These are phyloP conservation scores for Prietella phreatophila DNA, from an alignment of 2,113 vertebrate species.

Conservation along the genomic window DNA sequence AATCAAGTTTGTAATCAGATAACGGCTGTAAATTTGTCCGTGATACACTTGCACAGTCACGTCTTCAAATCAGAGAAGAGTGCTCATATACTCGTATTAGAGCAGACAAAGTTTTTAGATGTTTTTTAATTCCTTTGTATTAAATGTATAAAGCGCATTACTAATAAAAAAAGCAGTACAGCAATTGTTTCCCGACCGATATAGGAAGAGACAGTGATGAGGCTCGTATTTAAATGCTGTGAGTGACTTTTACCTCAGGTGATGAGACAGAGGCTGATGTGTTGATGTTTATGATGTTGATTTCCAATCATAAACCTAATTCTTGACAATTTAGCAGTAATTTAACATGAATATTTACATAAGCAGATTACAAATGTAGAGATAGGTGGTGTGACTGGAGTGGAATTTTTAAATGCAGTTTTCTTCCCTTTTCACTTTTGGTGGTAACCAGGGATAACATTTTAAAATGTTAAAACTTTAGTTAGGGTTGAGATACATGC, in stretches of 20 bases:
- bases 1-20: not conserved
- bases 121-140: not conserved
- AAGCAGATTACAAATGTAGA: too few relatives aligned
- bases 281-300: not conserved
- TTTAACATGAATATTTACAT: not conserved
- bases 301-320: not conserved
- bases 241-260: not conserved
- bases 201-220: not conserved
- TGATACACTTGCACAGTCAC: not conserved
- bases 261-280: not conserved
- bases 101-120: not conserved
- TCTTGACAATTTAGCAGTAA: not conserved
- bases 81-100: not conserved
- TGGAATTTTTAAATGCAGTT: not conserved
- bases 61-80: not conserved
- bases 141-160: not conserved
- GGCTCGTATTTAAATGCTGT: not conserved
- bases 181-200: not conserved
- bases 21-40: not conserved
- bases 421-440: not conserved
- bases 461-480: not conserved
- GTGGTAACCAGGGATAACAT: too few relatives aligned
- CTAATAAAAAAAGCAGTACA: not conserved
- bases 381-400: not conserved
- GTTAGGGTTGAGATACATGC: not conserved